These are phyloP conservation scores for Lepilemur septentrionalis DNA, from an alignment of 2,797 vertebrate species.

Conservation along the genomic window DNA sequence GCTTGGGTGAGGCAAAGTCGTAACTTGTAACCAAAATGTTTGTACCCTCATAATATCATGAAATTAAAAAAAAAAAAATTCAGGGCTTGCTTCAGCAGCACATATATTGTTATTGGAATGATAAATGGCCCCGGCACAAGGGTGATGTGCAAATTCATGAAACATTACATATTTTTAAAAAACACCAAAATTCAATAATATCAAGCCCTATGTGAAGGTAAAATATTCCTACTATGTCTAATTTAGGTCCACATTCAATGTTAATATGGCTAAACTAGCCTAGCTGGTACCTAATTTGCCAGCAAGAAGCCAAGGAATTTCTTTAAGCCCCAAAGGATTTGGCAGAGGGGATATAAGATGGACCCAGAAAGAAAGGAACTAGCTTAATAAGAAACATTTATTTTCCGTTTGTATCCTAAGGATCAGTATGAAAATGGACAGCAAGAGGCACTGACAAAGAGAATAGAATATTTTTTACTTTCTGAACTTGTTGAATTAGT, in stretches of 20 bases:
- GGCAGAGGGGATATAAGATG: background rate
- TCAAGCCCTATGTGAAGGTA: background rate
- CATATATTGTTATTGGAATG: too few relatives aligned
- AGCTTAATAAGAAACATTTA: background rate
- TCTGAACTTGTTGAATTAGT: background rate
- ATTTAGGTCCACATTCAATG: background rate
- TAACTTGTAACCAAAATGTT: too few relatives aligned
- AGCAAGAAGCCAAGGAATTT: background rate
- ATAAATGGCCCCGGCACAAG: too few relatives aligned
- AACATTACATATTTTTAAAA: background rate
- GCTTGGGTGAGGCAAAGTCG: too few relatives aligned
- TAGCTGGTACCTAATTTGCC: background rate
- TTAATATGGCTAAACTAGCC: background rate
- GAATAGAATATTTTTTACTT: background rate
- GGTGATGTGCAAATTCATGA: too few relatives aligned
- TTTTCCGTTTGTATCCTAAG: background rate
- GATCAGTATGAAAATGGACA: conserved; percentile 14
- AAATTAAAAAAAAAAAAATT: too few relatives aligned
- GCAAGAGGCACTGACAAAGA: background rate
- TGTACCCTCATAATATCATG: too few relatives aligned
- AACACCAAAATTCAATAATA: background rate
- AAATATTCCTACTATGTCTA: background rate
- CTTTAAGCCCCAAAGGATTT: background rate
- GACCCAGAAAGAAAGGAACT: background rate
- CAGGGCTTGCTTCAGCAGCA: too few relatives aligned